A percentile compares a stretch with the other conserved stretches of the same genome.
phyloP scores from a whole-genome alignment of 2,888 invertebrate genomes.

The Drosophila longiperda region DNA sequence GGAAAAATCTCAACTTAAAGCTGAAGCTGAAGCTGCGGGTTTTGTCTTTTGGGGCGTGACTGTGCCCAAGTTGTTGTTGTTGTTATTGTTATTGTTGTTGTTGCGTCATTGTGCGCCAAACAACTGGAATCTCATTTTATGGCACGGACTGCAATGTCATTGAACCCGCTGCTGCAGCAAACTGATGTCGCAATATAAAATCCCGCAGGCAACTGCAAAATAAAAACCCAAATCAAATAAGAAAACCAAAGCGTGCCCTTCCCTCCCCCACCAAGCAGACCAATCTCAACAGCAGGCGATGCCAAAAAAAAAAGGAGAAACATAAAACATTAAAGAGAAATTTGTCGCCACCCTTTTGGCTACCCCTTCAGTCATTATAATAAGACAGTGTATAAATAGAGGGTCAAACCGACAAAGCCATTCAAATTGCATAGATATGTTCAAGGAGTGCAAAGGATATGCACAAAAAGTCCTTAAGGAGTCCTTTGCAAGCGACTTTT shows the following conservation, averaged over 20 bases:
- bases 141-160: constrained; percentile 59
- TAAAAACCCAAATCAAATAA: constrained; percentile 50
- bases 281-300: constrained; percentile 3
- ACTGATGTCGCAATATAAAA: constrained; percentile 57
- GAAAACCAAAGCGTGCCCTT: constrained; percentile 22
- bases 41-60: constrained; percentile 52
- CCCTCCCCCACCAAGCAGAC: not conserved
- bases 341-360: constrained; percentile 17
- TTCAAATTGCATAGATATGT: constrained; percentile 7
- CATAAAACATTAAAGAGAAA: constrained; percentile 37
- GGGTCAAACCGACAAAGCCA: constrained; percentile 12
- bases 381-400: constrained; percentile 12
- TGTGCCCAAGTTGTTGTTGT: constrained; percentile 21
- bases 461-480: not conserved
- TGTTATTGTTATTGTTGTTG: constrained; percentile 20
- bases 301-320: constrained; percentile 22
- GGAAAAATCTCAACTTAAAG: constrained; percentile 1
- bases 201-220: constrained; percentile 49
- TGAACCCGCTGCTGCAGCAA: constrained; percentile 51
- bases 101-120: constrained; percentile 63
- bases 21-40: constrained; percentile 46
- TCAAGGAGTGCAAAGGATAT: not conserved
- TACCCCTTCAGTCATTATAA: not conserved
- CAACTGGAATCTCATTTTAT: constrained; percentile 66
- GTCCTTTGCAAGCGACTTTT: not conserved